Evolutionary conservation across 2,797 vertebrate species (phyloP), one percentile per base, ranked within the genome.

Genomic region (Acipenser transmontanus): DNA sequence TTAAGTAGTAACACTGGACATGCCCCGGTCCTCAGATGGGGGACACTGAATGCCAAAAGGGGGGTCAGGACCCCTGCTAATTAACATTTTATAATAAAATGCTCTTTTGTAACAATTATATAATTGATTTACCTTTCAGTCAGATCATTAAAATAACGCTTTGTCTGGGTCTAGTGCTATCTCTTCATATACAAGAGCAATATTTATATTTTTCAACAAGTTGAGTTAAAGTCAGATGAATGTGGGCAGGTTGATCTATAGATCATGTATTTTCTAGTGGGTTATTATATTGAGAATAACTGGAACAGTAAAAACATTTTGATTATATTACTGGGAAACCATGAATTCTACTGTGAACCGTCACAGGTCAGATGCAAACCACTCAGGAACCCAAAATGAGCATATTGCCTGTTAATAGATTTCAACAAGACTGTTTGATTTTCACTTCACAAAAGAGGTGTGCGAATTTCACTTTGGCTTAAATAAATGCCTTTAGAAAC

Each of bases 1-100:
- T 97, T 97, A 96, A 95, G 92, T 92, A 91, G 88, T 66, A 78
- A 89, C 92, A 88, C 91, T 92, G 91, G 93, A 93, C 93, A 84
- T 87, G 81, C 81, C 85, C 90, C 77, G 73, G 89, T 91, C 93
- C 92, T 98, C 95, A 96, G 95, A 95, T 96, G 95, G 93, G 86
- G 88, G 91, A 93, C 91, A 89, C 88, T 80, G 88, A 89, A 82
- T 87, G 83, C 85, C 86, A 88, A 84, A 88, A 87, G 80, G 80
- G 91, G 95, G 94, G 94, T 97, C 95, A 94, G 83, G 73, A 84
- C 88, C 88, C 85, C 79, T 81, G 79, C 74, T 87, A 78, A 89
- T 90, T 93, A 88, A 78, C 85, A 88, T 90, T 84, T 83, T 82
- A 86, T 79, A 84, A 89, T 80, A 82, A 81, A 87, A 86, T 80